Conservation (phyloP, 2,113 vertebrate species). For the Sinocyclocheilus anophthalmus region DNA sequence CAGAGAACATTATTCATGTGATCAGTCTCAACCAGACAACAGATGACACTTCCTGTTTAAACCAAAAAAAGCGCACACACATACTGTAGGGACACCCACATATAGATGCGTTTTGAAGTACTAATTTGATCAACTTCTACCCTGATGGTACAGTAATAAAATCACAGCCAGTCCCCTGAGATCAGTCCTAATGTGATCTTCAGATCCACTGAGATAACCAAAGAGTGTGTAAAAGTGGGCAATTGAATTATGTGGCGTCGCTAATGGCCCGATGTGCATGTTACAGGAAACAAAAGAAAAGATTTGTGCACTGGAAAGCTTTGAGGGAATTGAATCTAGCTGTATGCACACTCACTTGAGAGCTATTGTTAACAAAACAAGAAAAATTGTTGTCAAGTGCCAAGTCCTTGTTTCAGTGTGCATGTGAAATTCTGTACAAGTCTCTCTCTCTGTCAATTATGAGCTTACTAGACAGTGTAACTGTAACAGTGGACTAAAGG, state of each 20-base stretch:
- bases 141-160: conserved; percentile 69
- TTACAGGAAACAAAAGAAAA: conserved; percentile 45
- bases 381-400: conserved; percentile 24
- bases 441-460: not conserved
- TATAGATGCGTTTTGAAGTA: conserved; percentile 69
- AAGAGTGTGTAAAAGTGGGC: conserved; percentile 57
- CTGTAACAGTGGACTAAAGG: not conserved
- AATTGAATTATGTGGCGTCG: conserved; percentile 68
- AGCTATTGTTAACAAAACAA: conserved; percentile 12
- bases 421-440: not conserved
- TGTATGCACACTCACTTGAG: conserved; percentile 32
- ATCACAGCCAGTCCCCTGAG: conserved; percentile 66
- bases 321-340: conserved; percentile 37
- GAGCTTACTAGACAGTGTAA: not conserved
- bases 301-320: conserved; percentile 35
- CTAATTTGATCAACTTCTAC: conserved; percentile 74
- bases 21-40: conserved; percentile 71
- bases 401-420: not conserved
- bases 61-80: conserved; percentile 24
- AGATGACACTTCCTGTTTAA: conserved; percentile 74
- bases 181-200: conserved; percentile 66
- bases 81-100: not conserved
- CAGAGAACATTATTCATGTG: conserved; percentile 69
- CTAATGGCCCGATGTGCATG: conserved; percentile 65
- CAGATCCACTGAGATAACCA: conserved; percentile 65